These are phyloP conservation scores for Limnephilus auricula DNA, from an alignment of 2,888 invertebrate genomes.

Conservation along the genomic window DNA sequence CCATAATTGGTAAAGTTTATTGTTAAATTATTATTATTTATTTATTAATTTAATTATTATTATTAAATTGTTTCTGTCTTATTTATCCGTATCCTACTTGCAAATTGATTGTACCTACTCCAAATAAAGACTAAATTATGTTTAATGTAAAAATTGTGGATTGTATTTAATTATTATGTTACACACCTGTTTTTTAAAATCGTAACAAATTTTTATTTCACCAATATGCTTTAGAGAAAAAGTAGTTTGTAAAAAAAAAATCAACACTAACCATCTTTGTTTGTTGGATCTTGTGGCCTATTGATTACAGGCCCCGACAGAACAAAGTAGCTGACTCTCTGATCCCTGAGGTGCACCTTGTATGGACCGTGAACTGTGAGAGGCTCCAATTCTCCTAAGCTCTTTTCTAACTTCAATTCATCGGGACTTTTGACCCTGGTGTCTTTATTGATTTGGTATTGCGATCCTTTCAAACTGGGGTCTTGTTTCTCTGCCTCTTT, in stretches of 20 bases:
- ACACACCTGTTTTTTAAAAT: background rate
- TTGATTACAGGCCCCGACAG: slow-evolving; percentile 82
- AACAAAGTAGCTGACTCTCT: slow-evolving; percentile 89
- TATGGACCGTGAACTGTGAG: slow-evolving; percentile 92
- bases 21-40: too few species aligned
- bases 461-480: background rate
- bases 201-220: background rate
- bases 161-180: too few species aligned
- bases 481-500: background rate
- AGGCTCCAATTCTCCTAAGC: slow-evolving; percentile 71
- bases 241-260: background rate
- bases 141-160: too few species aligned
- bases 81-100: too few species aligned
- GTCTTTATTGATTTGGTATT: background rate
- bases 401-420: background rate
- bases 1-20: too few species aligned
- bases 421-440: slow-evolving; percentile 6
- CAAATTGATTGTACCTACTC: too few species aligned
- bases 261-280: slow-evolving; percentile 81
- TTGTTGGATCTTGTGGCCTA: slow-evolving; percentile 73
- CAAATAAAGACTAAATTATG: too few species aligned
- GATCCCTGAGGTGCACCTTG: slow-evolving; percentile 86
- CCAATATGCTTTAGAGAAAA: too few species aligned
- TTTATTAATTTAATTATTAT: too few species aligned
- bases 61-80: too few species aligned